A percentile compares a stretch with the other conserved stretches of the same genome.
Evolutionary conservation across 1,140 invertebrate species (phyloP).

Genomic region (Meloidogyne hapla): DNA sequence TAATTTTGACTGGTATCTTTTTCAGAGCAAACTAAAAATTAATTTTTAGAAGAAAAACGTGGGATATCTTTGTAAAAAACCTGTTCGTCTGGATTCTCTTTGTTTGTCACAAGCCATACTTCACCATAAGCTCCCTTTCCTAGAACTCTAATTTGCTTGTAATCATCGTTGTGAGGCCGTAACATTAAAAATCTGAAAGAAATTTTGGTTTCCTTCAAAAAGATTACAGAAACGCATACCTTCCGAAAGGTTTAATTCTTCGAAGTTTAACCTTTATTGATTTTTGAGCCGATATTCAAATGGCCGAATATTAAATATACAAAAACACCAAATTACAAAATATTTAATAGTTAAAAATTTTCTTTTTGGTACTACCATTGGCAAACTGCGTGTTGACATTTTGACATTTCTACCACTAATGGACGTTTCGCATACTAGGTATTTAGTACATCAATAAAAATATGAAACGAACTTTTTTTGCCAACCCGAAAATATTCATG

Average conservation of each 20-base stretch:
- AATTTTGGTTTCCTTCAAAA: too few species aligned
- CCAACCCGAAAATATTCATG: background rate
- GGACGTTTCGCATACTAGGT: background rate
- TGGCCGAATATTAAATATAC: background rate
- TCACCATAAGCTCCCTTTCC: conserved; percentile 30
- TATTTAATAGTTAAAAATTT: background rate
- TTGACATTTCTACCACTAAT: background rate
- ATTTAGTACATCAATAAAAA: background rate
- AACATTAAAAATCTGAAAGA: background rate
- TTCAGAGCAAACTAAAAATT: conserved; percentile 39
- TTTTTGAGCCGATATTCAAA: background rate
- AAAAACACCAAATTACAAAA: background rate
- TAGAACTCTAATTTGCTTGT: conserved; percentile 9
- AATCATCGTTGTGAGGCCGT: conserved; percentile 5
- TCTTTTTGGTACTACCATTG: background rate
- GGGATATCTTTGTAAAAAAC: background rate
- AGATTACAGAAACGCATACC: too few species aligned
- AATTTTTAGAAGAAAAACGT: background rate
- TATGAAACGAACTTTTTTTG: background rate
- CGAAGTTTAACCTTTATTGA: background rate
- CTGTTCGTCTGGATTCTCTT: conserved; percentile 22
- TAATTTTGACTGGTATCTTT: conserved; percentile 34
- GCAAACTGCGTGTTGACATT: too few species aligned
- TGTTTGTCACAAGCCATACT: conserved; percentile 34
- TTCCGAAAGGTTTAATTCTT: background rate